These are phyloP conservation scores for Brenthis daphne DNA, from an alignment of 2,888 invertebrate species.

Conservation along the genomic window DNA sequence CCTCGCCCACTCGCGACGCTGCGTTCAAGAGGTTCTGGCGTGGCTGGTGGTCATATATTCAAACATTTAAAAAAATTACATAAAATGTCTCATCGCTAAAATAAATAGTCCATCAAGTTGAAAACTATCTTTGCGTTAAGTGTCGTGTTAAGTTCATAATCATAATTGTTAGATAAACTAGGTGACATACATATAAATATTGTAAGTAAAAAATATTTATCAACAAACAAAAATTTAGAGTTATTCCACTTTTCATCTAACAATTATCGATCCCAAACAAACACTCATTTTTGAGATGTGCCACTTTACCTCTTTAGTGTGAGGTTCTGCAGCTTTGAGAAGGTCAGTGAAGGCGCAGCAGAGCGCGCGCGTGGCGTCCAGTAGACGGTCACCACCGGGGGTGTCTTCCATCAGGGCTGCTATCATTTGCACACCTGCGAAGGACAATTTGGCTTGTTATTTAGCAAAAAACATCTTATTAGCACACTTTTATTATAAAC, in stretches of 20 bases:
- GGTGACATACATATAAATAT: no score
- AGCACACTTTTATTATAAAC: no score
- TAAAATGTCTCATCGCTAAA: not conserved
- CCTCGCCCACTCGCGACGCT: slow-evolving; percentile 97
- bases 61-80: not conserved
- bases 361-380: slow-evolving; percentile 95
- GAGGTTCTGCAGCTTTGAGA: slow-evolving; percentile 97
- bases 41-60: slow-evolving; percentile 80
- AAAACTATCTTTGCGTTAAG: not conserved
- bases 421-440: slow-evolving; percentile 90
- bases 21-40: slow-evolving; percentile 96
- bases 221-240: no score
- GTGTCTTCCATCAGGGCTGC: slow-evolving; percentile 96
- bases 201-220: no score
- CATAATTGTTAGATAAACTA: no score
- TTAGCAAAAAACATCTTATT: not conserved
- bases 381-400: slow-evolving; percentile 89
- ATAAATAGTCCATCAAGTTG: no score
- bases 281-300: not conserved
- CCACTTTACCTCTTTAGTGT: slow-evolving; percentile 88
- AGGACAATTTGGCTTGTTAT: not conserved
- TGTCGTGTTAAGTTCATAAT: not conserved
- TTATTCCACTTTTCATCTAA: no score
- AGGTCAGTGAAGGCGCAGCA: slow-evolving; percentile 97
- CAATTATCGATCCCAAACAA: not conserved